Percentiles rank a stretch among this genome's conserved stretches.
phyloP scores from a whole-genome alignment of 2,113 vertebrate genomes.

The Trichechus manatus region DNA sequence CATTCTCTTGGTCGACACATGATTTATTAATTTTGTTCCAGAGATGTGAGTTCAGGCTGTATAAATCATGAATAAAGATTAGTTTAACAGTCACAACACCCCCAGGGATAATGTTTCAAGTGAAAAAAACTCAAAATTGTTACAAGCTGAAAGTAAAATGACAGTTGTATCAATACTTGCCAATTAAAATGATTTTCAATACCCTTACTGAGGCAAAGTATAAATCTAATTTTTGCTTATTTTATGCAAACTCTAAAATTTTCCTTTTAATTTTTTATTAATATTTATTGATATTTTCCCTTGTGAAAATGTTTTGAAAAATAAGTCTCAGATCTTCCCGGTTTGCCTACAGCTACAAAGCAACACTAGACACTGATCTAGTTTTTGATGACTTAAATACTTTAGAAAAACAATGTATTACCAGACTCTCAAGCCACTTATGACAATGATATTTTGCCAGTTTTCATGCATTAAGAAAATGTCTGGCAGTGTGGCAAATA shows the following conservation, averaged over 20 bases:
- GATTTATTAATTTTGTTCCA: constrained; percentile 72
- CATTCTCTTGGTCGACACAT: constrained; percentile 50
- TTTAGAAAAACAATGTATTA: constrained; percentile 75
- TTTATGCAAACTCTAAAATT: constrained; percentile 70
- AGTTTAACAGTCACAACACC: constrained; percentile 64
- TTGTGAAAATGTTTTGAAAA: constrained; percentile 71
- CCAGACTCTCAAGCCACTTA: constrained; percentile 63
- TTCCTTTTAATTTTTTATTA: constrained; percentile 66
- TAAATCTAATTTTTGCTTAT: constrained; percentile 63
- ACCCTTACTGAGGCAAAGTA: constrained; percentile 55
- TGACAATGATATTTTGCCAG: constrained; percentile 59
- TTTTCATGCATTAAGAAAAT: constrained; percentile 15
- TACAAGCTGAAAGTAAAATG: constrained; percentile 58
- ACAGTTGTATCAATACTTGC: constrained; percentile 67
- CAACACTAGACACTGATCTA: constrained; percentile 69
- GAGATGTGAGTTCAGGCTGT: constrained; percentile 54
- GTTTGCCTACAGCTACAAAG: constrained; percentile 69
- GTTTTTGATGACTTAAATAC: constrained; percentile 75
- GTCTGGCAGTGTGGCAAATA: constrained; percentile 26
- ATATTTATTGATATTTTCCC: constrained; percentile 67
- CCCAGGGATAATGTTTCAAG: constrained; percentile 52
- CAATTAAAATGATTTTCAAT: constrained; percentile 72
- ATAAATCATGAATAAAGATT: constrained; percentile 74
- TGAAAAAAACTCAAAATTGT: constrained; percentile 54
- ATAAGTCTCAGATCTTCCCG: constrained; percentile 68